Evolutionary conservation across 2,113 vertebrate genomes (phyloP), one percentile per base, ranked within the genome.

Genomic region (Dasyprocta punctata): DNA sequence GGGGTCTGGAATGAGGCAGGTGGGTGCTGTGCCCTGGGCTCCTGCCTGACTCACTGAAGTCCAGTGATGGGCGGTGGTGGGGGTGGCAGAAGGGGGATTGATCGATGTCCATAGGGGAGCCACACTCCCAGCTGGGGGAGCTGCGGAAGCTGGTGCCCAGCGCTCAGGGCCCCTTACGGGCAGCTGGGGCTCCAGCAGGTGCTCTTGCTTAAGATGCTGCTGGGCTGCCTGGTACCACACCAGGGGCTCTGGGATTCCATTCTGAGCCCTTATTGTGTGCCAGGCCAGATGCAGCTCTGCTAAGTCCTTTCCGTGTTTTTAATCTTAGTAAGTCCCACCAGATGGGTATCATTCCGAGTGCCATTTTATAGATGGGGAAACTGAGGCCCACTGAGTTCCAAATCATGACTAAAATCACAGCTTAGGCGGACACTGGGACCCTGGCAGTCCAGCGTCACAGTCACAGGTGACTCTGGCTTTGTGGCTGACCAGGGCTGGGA

Each of bases 341-440:
- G 3, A 36, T 22, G 49, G 61, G 69, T n/a, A 22, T 20, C 54
- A 17, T 56, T 60, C 17, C 63, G 47, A 38, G 63, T 1, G 26
- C 58, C 47, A n/a, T 90, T 69, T 67, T 63, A 86, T 28, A 85
- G 71, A 90, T 33, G 58, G 60, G 63, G 36, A 95, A 95, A 90
- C 54, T 7, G 82, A 95, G 58, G 63, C 33, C 20, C 12, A 24
- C 12, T 28, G 69, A 63, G 36, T 78, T 47, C 44, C 16, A 16
- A n/a, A 38, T 61, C 28, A 58, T 80, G 77, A 38, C 71, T 67
- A 7, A 90, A n/a, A 36, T 60, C 88, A 92, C 69, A 77, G 4
- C 5, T 30, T 38, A 28, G 44, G 49, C 65, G 24, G 7, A 33
- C n/a, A 44, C 10, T 36, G 69, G 49, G 87, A 61, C 3, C 49